Evolutionary conservation across 2,888 invertebrate genomes (phyloP).

Genomic region (Habrosyne pyritoides): DNA sequence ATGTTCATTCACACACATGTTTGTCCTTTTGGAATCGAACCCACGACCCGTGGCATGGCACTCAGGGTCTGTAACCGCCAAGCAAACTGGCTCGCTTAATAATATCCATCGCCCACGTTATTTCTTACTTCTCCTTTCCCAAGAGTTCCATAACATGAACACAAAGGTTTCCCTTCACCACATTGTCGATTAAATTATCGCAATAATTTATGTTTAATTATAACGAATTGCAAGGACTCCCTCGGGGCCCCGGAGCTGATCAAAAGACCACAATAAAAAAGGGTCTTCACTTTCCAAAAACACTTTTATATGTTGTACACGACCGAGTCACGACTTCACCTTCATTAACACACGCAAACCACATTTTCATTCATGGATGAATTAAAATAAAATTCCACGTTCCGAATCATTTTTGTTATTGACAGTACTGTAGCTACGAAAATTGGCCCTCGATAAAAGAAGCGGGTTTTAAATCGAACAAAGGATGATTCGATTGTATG

Average conservation of each 20-base stretch:
- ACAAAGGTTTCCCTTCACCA: neutral
- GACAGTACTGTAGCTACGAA: conserved; percentile 23
- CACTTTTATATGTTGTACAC: conserved; percentile 34
- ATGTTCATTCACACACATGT: too few species aligned
- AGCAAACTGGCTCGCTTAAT: too few species aligned
- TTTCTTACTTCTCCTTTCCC: too few species aligned
- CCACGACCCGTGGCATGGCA: too few species aligned
- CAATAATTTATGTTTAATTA: neutral
- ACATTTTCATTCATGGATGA: conserved; percentile 18
- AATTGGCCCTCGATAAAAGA: conserved; percentile 31
- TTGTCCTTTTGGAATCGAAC: too few species aligned
- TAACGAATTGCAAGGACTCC: conserved; percentile 3
- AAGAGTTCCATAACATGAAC: neutral
- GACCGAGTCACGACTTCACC: conserved; percentile 51
- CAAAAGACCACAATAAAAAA: conserved; percentile 34
- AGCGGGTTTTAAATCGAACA: conserved; percentile 45
- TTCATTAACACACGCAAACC: conserved; percentile 31
- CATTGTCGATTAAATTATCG: neutral
- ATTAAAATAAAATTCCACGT: conserved; percentile 18
- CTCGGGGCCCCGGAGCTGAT: conserved; percentile 22
- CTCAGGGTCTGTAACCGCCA: too few species aligned
- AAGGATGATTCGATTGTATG: conserved; percentile 55
- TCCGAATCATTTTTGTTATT: conserved; percentile 30
- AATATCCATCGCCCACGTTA: too few species aligned
- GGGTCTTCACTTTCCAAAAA: conserved; percentile 53